Conservation (phyloP, 1,140 invertebrate species). For the Drosophila nasuta region DNA sequence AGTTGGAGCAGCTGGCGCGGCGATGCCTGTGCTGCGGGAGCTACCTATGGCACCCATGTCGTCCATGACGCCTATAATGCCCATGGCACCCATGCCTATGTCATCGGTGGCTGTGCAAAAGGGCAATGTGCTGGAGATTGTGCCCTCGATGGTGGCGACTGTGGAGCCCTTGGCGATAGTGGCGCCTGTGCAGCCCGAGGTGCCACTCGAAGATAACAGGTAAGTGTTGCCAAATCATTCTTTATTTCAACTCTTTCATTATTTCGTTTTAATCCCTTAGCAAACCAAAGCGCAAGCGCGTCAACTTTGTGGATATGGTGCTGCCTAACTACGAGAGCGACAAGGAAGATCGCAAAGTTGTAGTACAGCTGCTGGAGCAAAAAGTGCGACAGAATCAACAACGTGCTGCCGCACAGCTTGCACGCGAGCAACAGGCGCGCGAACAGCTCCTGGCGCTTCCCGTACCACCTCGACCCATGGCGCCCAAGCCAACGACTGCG, state of each 20-base stretch:
- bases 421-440: conserved; percentile 46
- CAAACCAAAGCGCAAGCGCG: conserved; percentile 72
- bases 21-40: conserved; percentile 41
- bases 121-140: conserved; percentile 81
- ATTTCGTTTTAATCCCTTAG: conserved; percentile 31
- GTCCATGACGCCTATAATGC: conserved; percentile 38
- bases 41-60: conserved; percentile 25
- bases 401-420: conserved; percentile 38
- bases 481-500: conserved; percentile 47
- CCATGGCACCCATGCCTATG: conserved; percentile 34
- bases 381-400: conserved; percentile 44
- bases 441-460: conserved; percentile 60
- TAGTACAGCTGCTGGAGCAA: conserved; percentile 54
- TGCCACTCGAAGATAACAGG: conserved; percentile 55
- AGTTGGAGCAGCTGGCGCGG: not conserved
- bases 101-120: conserved; percentile 75
- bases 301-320: conserved; percentile 77
- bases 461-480: conserved; percentile 55
- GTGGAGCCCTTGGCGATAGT: not conserved
- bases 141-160: conserved; percentile 49
- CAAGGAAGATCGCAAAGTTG: conserved; percentile 65
- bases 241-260: not conserved
- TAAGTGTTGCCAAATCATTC: not conserved
- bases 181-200: conserved; percentile 27
- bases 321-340: conserved; percentile 76